Evolutionary conservation across 2,888 invertebrate genomes (phyloP), one percentile per base, ranked within the genome.

Genomic region (Acrocyrtus sp.): DNA sequence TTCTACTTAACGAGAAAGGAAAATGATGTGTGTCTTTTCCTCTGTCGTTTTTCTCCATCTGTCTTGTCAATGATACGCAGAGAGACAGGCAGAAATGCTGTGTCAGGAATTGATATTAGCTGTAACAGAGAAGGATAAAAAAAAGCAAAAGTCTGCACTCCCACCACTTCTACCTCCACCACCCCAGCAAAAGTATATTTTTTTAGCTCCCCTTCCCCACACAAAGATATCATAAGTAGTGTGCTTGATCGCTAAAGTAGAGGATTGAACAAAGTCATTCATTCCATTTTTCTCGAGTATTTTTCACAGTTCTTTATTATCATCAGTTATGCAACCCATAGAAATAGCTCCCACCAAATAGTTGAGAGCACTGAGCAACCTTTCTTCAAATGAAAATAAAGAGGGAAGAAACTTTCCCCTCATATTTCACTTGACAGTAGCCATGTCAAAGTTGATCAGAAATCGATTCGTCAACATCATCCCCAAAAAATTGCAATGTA

Each of bases 21-120:
- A 15, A 43, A 43, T 56, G 57, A 43, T 21, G 12, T 53, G 21
- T 54, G 50, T n/a, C 12, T 27, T 53, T n/a, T n/a, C n/a, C 26
- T 12, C 61, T 43, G 51, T 62, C 62, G 24, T 12, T 39, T 39
- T 50, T 21, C 29, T 10, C n/a, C 53, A 53, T 61, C 24, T 39
- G 50, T 22, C 26, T 53, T 51, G n/a, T 41, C 26, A 29, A 63
- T 29, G 47, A 45, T 34, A 21, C 54, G 34, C 22, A n/a, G n/a
- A 17, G 19, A 45, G 26, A 41, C 21, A 45, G 24, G 26, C 17
- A 26, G 29, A n/a, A 39, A 19, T 53, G 63, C 63, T 63, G 63
- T 19, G 63, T 63, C 63, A 63, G 63, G 29, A 53, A 53, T 26
- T 39, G 53, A 53, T 43, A 43, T 56, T 41, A 19, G 17, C 50